Evolutionary conservation across 2,888 invertebrate genomes (phyloP), one percentile per base, ranked within the genome.

Genomic region (Nemotelus pantherinus): DNA sequence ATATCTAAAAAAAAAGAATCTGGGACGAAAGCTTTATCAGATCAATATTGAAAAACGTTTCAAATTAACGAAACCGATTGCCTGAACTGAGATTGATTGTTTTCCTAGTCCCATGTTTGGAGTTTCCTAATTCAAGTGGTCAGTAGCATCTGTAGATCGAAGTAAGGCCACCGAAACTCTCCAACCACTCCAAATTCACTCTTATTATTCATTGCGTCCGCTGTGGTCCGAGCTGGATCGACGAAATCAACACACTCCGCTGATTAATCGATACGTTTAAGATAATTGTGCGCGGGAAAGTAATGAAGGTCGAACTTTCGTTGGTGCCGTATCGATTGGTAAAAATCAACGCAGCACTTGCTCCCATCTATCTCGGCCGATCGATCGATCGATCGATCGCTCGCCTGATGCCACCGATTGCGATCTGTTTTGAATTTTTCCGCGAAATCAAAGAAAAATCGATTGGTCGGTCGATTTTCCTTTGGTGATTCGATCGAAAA

Each of bases 251-350:
- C 63, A 63, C 43, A 3, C 41, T 50, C 25, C 5, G 10, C n/a
- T 3, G 3, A 68, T 50, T n/a, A 48, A 68, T 68, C 68, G 68
- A 48, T 25, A 50, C 68, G 39, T 68, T 68, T 68, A 68, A 68
- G 68, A 50, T 50, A 68, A 68, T 68, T 68, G 10, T 25, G 50
- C 39, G n/a, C 41, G 68, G n/a, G 50, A 68, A 68, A 68, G 68
- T 50, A 68, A 68, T n/a, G 50, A 68, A 68, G 68, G 50, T 48
- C 50, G 68, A 68, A 68, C 68, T 68, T 68, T 68, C 68, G n/a
- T 45, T 65, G 45, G 25, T 50, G 10, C 25, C 25, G 25, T 25
- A 25, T 25, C 25, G 25, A 25, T 25, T 57, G 57, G 57, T 25
- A 10, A 57, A 4, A 57, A 57, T 57, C 57, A 10, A 57, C 25